These are phyloP conservation scores for Caloenas nicobarica DNA, from an alignment of 2,113 vertebrate species.

Conservation along the genomic window DNA sequence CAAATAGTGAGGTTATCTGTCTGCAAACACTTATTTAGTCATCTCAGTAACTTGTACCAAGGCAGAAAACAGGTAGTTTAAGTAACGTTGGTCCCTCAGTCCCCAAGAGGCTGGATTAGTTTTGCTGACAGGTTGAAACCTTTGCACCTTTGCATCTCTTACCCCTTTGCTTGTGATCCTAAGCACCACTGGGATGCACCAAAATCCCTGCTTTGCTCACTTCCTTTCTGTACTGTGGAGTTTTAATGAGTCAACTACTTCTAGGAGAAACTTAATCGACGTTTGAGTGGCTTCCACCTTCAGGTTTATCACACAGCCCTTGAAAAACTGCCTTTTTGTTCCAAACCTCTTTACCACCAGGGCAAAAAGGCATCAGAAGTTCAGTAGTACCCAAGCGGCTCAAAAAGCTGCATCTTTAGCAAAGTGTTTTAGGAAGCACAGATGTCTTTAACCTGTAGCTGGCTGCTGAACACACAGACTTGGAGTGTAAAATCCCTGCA, in stretches of 20 bases:
- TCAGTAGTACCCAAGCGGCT: neutral
- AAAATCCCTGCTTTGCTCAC: neutral
- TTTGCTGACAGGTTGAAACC: neutral
- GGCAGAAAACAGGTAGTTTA: neutral
- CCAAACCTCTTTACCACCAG: neutral
- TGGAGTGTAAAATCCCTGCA: neutral
- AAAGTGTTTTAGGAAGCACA: neutral
- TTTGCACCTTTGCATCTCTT: neutral
- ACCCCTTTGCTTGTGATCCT: neutral
- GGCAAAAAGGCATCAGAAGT: neutral
- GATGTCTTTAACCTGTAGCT: neutral
- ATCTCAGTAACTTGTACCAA: conserved; percentile 33
- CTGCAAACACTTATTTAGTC: conserved; percentile 58
- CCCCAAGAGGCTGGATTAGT: neutral
- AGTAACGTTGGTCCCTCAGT: neutral
- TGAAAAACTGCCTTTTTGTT: neutral
- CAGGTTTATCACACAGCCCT: neutral
- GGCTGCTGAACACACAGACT: neutral
- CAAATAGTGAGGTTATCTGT: conserved; percentile 55
- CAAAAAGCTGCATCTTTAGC: neutral
- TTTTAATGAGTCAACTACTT: neutral
- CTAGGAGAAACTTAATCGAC: neutral
- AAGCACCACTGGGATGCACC: neutral
- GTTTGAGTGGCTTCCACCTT: neutral
- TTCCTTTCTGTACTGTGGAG: neutral